phyloP scores from a whole-genome alignment of 2,797 vertebrate species.

The Danio albolineatus region DNA sequence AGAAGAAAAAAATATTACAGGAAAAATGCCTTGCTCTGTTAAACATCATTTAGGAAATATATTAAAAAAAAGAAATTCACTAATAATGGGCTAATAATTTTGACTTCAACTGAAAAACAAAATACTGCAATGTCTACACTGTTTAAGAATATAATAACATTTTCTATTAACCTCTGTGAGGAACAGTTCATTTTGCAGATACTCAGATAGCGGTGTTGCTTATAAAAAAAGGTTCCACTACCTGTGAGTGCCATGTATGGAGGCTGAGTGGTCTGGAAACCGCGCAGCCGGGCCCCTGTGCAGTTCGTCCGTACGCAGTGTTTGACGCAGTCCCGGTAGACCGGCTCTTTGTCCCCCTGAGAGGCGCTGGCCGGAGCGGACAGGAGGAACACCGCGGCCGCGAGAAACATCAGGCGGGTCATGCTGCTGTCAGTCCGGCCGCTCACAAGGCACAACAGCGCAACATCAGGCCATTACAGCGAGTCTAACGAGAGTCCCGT shows the following conservation, averaged over 20 bases:
- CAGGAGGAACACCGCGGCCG: conserved; percentile 68
- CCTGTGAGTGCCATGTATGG: conserved; percentile 95
- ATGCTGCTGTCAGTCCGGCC: conserved; percentile 58
- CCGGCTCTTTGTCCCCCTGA: conserved; percentile 93
- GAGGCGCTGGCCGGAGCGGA: conserved; percentile 74
- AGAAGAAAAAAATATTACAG: too few relatives aligned
- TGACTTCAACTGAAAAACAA: too few relatives aligned
- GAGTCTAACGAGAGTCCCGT: background rate
- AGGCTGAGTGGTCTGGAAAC: conserved; percentile 90
- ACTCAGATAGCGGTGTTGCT: background rate
- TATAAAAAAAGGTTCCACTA: conserved; percentile 65
- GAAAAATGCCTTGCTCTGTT: too few relatives aligned
- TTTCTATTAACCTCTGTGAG: too few relatives aligned
- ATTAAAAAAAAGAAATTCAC: too few relatives aligned
- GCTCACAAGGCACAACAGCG: conserved; percentile 34
- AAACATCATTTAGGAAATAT: too few relatives aligned
- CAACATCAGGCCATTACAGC: conserved; percentile 39
- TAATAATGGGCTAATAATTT: too few relatives aligned
- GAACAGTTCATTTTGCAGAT: background rate
- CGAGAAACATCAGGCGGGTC: conserved; percentile 73
- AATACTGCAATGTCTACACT: too few relatives aligned
- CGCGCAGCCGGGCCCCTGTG: conserved; percentile 84
- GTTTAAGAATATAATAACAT: background rate
- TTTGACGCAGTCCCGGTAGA: conserved; percentile 92
- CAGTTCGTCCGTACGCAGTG: conserved; percentile 91